A percentile compares a stretch with the other conserved stretches of the same genome.
Evolutionary conservation across 1,140 invertebrate genomes (phyloP).

Genomic region (Mya arenaria): DNA sequence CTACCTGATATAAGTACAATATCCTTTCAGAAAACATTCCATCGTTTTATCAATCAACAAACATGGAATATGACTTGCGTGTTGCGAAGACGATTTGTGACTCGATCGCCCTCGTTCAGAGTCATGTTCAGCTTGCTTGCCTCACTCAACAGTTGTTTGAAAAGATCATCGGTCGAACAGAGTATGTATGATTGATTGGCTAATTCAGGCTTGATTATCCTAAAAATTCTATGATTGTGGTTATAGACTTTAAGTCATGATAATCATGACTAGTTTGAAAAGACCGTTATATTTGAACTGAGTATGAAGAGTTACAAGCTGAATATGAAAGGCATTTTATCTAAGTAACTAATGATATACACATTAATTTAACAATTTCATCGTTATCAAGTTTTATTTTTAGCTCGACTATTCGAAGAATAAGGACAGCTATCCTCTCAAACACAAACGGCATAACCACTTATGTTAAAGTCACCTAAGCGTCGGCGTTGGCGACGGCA

Average conservation of each 20-base stretch:
- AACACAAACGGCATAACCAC: too few relatives aligned
- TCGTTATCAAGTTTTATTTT: too few relatives aligned
- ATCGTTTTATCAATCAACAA: background rate
- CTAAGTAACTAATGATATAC: background rate
- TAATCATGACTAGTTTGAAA: background rate
- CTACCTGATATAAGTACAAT: too few relatives aligned
- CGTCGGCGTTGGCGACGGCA: too few relatives aligned
- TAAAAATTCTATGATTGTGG: background rate
- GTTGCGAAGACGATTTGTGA: slow-evolving; percentile 43
- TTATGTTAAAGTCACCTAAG: too few relatives aligned
- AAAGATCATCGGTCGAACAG: slow-evolving; percentile 49
- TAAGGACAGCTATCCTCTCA: too few relatives aligned
- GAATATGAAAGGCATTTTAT: background rate
- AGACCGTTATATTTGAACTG: background rate
- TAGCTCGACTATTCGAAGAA: too few relatives aligned
- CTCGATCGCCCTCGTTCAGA: slow-evolving; percentile 33
- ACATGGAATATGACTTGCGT: slow-evolving; percentile 12
- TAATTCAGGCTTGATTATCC: too few relatives aligned
- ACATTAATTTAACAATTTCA: background rate
- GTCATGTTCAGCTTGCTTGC: slow-evolving; percentile 21
- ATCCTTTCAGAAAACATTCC: background rate
- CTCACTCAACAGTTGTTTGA: slow-evolving; percentile 52
- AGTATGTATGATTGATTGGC: slow-evolving; percentile 9
- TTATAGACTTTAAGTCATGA: background rate
- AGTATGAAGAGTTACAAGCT: background rate